Evolutionary conservation across 2,113 vertebrate genomes (phyloP).

Genomic region (Gavia stellata): DNA sequence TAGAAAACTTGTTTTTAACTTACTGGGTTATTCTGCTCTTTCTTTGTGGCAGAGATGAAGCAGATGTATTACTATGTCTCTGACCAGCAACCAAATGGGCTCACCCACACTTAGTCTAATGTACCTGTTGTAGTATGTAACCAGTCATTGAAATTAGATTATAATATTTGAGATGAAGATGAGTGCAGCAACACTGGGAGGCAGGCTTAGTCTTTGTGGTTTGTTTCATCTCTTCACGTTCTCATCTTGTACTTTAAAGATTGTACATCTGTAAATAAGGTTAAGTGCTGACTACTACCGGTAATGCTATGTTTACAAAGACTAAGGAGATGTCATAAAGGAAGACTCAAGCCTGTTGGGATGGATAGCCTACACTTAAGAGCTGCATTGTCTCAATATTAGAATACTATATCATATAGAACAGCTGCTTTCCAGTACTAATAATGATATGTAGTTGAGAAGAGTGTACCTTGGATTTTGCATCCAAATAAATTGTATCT

Average conservation of each 20-base stretch:
- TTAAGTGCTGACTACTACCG: background rate
- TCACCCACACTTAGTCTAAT: background rate
- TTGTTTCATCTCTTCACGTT: background rate
- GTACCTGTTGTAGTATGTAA: background rate
- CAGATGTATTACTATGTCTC: background rate
- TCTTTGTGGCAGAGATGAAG: background rate
- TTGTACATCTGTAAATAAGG: background rate
- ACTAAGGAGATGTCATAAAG: background rate
- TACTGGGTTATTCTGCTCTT: background rate
- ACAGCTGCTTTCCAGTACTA: background rate
- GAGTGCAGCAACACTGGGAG: background rate
- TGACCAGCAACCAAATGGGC: background rate
- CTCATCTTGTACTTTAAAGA: background rate
- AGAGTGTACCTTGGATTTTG: background rate
- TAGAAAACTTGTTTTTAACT: background rate
- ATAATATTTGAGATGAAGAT: background rate
- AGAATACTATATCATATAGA: background rate
- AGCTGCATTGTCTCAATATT: background rate
- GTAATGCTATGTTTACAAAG: background rate
- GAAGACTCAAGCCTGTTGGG: background rate
- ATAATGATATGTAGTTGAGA: background rate
- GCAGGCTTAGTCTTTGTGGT: background rate
- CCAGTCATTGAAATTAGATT: background rate
- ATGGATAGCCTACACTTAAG: background rate
- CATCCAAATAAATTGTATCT: background rate